Conservation (phyloP, 2,113 vertebrate species). For the Erythrocebus patas region DNA sequence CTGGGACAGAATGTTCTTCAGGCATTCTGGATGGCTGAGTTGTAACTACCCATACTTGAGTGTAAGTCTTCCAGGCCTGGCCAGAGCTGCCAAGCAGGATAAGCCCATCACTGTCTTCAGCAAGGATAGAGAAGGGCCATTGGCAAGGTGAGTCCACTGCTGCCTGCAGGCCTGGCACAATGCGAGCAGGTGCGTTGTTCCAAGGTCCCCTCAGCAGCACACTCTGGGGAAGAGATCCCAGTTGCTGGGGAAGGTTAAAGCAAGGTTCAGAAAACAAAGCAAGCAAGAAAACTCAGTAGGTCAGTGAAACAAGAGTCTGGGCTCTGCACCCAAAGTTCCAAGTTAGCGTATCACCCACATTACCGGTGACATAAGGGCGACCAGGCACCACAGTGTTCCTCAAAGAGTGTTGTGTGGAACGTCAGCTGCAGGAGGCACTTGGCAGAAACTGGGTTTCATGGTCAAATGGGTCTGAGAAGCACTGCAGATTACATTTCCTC, state of each 20-base stretch:
- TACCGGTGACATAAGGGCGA: accelerated
- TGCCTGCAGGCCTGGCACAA: neutral
- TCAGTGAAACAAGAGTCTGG: neutral
- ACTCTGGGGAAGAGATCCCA: neutral
- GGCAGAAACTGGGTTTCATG: neutral
- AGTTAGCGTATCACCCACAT: accelerated
- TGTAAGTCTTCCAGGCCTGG: neutral
- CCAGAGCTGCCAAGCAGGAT: neutral
- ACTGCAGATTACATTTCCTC: too few relatives aligned
- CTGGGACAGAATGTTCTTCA: neutral
- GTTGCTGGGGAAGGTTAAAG: neutral
- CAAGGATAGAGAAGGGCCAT: neutral
- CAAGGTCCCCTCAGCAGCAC: too few relatives aligned
- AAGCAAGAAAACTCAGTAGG: neutral
- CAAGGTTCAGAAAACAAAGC: neutral
- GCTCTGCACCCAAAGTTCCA: neutral
- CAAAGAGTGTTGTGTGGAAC: neutral
- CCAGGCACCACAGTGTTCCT: neutral
- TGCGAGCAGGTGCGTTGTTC: neutral
- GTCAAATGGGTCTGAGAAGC: neutral
- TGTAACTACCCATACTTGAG: too few relatives aligned
- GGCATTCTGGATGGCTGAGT: neutral
- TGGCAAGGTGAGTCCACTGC: neutral
- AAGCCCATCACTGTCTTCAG: neutral
- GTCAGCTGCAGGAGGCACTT: neutral